Conservation (phyloP, 2,113 vertebrate genomes). For the Egretta garzetta region DNA sequence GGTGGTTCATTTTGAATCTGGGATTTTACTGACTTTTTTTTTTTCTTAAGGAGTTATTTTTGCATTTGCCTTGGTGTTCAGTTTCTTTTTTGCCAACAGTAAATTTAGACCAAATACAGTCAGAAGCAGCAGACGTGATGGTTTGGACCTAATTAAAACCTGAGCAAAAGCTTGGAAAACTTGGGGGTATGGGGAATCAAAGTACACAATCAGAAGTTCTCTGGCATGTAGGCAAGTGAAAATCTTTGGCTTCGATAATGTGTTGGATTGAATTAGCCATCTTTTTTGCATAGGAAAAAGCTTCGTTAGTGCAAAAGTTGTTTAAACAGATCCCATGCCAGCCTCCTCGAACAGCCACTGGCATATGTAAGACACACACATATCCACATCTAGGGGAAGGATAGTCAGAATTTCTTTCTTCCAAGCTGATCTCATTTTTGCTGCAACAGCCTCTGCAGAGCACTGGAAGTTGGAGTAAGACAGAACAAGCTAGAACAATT, state of each 20-base stretch:
- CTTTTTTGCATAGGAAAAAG: not conserved
- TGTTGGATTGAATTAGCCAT: not conserved
- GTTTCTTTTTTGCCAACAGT: not conserved
- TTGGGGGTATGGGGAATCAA: not conserved
- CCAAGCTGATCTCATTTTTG: not conserved
- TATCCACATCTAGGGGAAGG: not conserved
- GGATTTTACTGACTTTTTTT: not conserved
- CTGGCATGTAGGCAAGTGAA: rapidly evolving
- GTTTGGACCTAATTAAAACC: not conserved
- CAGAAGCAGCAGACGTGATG: not conserved
- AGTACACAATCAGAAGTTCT: not conserved
- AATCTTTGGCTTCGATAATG: not conserved
- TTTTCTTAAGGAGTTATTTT: not conserved
- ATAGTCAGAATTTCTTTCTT: not conserved
- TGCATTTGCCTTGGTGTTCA: not conserved
- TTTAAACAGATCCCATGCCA: not conserved
- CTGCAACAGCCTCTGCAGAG: not conserved
- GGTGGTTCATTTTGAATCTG: not conserved
- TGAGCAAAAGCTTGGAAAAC: not conserved
- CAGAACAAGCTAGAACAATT: slow-evolving; percentile 19
- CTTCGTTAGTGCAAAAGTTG: not conserved
- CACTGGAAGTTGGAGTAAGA: not conserved
- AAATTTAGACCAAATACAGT: not conserved
- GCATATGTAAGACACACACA: not conserved
- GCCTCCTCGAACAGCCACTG: not conserved